Conservation (phyloP, 64 coral and sea anemone genomes). For the Montipora cactus region DNA sequence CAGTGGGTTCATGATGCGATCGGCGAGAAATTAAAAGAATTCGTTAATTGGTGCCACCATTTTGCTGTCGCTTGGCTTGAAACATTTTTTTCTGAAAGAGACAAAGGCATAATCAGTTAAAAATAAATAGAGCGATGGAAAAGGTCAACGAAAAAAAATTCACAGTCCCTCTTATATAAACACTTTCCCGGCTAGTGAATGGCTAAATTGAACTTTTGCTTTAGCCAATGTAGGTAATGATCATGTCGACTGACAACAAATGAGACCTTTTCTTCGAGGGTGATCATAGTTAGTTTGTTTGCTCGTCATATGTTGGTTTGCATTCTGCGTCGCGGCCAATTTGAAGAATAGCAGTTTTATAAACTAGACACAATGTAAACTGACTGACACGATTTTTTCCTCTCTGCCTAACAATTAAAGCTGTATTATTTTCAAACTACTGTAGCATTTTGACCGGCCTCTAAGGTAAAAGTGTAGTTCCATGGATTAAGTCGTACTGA, state of each 20-base stretch:
- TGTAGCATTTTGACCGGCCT: conserved; percentile 9
- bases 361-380: conserved; percentile 12
- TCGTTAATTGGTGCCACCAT: no score
- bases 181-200: no score
- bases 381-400: neutral
- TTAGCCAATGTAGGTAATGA: neutral
- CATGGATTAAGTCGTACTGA: neutral
- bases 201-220: neutral
- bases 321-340: neutral
- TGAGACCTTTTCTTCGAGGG: neutral
- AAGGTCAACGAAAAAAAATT: no score
- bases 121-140: no score
- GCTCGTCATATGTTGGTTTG: neutral
- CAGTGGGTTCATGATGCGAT: no score
- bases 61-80: no score
- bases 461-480: neutral
- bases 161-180: no score
- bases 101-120: no score
- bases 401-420: neutral
- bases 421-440: conserved; percentile 5
- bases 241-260: neutral
- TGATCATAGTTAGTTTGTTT: conserved; percentile 19
- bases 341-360: neutral
- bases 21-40: no score
- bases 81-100: no score